Base-by-base conservation (phyloP, 1,140 invertebrate species). In the Drosophila bipectinata region DNA sequence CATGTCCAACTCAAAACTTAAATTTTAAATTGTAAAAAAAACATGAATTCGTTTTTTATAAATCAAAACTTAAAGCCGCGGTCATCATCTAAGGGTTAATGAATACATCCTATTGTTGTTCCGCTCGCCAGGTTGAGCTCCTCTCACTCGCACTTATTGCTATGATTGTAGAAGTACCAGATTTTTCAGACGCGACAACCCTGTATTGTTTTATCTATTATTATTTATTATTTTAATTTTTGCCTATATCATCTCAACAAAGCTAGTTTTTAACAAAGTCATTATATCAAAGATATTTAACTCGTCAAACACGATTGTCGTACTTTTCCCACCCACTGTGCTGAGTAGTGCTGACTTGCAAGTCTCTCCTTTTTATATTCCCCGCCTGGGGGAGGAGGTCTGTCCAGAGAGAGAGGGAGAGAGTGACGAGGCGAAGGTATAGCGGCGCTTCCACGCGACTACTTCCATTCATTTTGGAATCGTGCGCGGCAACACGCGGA, bases 381-480 rank as follows among this genome's bases (percentile, higher is more conserved):
- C 41, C 41, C 5, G 26, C 37, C 21, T 8, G 51, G 26, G 37
- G 49, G 12, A 28, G 34, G 12, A 60, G 41, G n/a, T 44, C 15
- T 12, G 4, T 18, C 10, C 21, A 28, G 37, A 73, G 37, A 48
- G 58, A 28, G 26, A 48, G 58, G 4, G 26, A 6, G 5, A 21
- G 5, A 54, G 56, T 14, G 32, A 34, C 12, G 12, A 7, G 26
- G 44, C 21, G 45, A 9, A 18, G 68, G 21, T 54, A 59, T 69
- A 58, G 77, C 52, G 47, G 66, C 61, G 39, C 14, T 55, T 87
- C 45, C 64, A 61, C 58, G 74, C 74, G 75, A 58, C 62, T 58
- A 82, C 83, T 85, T 85, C 74, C 82, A 87, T 85, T 82, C 79
- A 85, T 82, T 85, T 85, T 78, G 64, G 82, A 85, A 85, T 67